Evolutionary conservation across 2,113 vertebrate species (phyloP).

Genomic region (Festucalex cinctus): DNA sequence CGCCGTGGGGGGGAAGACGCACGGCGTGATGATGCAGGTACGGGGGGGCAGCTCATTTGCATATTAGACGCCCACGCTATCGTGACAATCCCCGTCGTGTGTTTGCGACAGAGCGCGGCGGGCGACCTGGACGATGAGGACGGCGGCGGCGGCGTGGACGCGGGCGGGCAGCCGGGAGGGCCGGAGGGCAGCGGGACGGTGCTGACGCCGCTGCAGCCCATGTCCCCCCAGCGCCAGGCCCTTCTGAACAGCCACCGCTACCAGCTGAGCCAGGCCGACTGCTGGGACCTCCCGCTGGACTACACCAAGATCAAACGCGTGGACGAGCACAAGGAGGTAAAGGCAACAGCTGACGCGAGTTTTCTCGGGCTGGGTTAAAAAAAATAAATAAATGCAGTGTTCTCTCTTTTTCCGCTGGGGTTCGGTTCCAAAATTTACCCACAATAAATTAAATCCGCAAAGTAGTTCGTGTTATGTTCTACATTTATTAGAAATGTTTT

Average conservation of each 20-base stretch:
- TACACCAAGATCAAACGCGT: slow-evolving; percentile 95
- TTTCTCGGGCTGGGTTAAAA: too few species aligned
- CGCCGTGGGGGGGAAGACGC: slow-evolving; percentile 87
- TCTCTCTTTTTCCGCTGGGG: too few species aligned
- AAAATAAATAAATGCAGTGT: too few species aligned
- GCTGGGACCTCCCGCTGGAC: slow-evolving; percentile 96
- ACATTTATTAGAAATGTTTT: too few species aligned
- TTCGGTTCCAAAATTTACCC: too few species aligned
- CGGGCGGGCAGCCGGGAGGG: slow-evolving; percentile 79
- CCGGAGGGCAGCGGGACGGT: slow-evolving; percentile 87
- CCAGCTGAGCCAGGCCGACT: slow-evolving; percentile 87
- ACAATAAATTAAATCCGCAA: too few species aligned
- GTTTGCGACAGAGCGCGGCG: slow-evolving; percentile 81
- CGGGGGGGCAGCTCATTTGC: neutral
- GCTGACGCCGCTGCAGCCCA: slow-evolving; percentile 93
- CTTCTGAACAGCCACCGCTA: slow-evolving; percentile 91
- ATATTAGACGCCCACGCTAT: neutral
- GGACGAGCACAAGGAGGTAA: slow-evolving; percentile 88
- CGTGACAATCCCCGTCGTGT: neutral
- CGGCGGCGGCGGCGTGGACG: slow-evolving; percentile 84
- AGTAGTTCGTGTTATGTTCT: too few species aligned
- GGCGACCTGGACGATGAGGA: slow-evolving; percentile 88
- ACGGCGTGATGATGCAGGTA: slow-evolving; percentile 91
- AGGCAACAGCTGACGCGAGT: neutral
- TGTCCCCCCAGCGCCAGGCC: slow-evolving; percentile 94